Conservation (phyloP, 2,888 invertebrate species). For the Nasonia oneida region DNA sequence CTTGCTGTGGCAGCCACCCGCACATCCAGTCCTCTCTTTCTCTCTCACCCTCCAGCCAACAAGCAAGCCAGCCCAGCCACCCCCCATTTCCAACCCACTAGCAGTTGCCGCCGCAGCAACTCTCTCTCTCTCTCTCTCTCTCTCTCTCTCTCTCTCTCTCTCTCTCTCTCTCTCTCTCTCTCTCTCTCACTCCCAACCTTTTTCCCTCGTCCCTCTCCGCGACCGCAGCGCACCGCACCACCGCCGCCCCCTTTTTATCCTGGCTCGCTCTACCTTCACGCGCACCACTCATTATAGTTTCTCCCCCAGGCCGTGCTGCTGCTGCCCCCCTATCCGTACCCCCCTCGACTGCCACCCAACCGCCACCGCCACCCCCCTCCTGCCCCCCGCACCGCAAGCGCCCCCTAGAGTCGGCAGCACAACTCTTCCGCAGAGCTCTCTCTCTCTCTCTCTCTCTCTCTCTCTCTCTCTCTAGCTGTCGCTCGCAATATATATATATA, state of each 20-base stretch:
- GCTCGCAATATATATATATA: conserved; percentile 13
- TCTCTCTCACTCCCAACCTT: conserved; percentile 69
- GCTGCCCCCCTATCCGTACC: conserved; percentile 60
- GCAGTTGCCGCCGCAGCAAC: conserved; percentile 70
- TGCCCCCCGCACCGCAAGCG: conserved; percentile 50
- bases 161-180: background rate
- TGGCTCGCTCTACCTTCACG: conserved; percentile 65
- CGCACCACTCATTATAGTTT: conserved; percentile 74
- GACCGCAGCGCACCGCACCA: conserved; percentile 57
- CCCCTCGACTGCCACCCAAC: conserved; percentile 45
- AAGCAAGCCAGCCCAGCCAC: conserved; percentile 47
- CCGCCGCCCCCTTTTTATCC: conserved; percentile 65
- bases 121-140: conserved; percentile 61
- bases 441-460: too few relatives aligned
- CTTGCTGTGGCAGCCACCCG: conserved; percentile 20
- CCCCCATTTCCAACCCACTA: conserved; percentile 63
- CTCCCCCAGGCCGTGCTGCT: conserved; percentile 42
- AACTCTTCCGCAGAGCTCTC: conserved; percentile 53
- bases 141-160: background rate
- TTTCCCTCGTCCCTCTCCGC: conserved; percentile 72
- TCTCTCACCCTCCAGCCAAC: conserved; percentile 45
- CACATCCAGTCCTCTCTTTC: conserved; percentile 39
- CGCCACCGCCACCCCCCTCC: conserved; percentile 57
- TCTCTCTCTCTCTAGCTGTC: conserved; percentile 36
- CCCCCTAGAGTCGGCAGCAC: conserved; percentile 48